A percentile compares a stretch with the other conserved stretches of the same genome.
These are phyloP conservation scores for Dione vanillae DNA, from an alignment of 2,888 invertebrate species.

Conservation along the genomic window DNA sequence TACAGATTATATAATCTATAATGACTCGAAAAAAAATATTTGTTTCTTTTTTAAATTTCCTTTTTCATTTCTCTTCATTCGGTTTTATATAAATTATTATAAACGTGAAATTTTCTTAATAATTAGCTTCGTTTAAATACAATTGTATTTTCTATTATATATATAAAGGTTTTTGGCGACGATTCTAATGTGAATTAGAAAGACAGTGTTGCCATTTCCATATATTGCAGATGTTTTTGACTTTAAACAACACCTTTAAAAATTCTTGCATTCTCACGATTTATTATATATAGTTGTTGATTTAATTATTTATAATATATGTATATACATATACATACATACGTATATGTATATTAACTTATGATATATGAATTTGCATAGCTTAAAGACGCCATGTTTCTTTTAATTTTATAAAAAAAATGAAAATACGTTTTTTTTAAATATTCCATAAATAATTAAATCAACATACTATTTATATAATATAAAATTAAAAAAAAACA, in stretches of 20 bases:
- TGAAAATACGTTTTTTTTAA: no score
- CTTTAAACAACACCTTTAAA: not conserved
- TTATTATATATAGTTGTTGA: not conserved
- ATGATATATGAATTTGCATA: no score
- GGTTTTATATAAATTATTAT: not conserved
- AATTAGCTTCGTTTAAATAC: not conserved
- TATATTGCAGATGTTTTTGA: constrained; percentile 20
- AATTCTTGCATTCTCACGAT: constrained; percentile 8
- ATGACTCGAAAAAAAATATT: no score
- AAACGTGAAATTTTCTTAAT: constrained; percentile 12
- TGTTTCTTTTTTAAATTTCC: no score
- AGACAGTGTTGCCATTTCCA: constrained; percentile 45
- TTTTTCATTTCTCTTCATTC: not conserved
- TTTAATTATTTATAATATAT: not conserved
- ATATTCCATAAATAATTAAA: not conserved
- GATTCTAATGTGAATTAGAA: constrained; percentile 41
- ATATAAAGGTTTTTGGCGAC: constrained; percentile 30
- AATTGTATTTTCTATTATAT: constrained; percentile 8
- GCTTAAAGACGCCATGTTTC: no score
- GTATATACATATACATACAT: no score
- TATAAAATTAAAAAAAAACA: not conserved
- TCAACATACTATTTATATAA: not conserved
- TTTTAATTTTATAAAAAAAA: no score
- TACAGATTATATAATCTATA: not conserved
- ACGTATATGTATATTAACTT: no score